Evolutionary conservation across 1,140 invertebrate species (phyloP), one percentile per base, ranked within the genome.

Genomic region (Odontomachus brunneus): DNA sequence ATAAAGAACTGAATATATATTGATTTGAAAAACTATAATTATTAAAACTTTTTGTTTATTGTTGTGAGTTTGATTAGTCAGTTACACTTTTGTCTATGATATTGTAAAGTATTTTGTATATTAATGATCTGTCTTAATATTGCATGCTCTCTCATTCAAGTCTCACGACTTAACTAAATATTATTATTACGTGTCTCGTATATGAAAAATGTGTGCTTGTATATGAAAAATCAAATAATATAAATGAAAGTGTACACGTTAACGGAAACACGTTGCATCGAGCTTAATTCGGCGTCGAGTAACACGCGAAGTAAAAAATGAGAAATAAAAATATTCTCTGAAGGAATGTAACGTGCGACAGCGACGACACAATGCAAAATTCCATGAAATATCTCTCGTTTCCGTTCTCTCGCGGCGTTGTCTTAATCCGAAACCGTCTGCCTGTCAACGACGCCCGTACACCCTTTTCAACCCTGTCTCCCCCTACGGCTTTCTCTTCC

Each of bases 381-480:
- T 60, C 44, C 57, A 15, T 62, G 55, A 60, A 82, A 82, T 73
- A 82, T 63, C 55, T 72, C 14, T 82, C 57, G 78, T 53, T 82
- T 63, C 69, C 78, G 69, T 51, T 62, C 44, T 38, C 38, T 4
- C 63, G 26, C 22, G 63, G 19, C 63, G 75, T 80, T 80, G 75
- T 80, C 75, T 80, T 80, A 80, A 80, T 80, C 75, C 38, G 33
- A 69, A 80, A 80, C 51, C 51, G 75, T 80, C 75, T 48, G 22
- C 33, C 75, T 80, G 75, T 80, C 69, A 67, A 57, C 48, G 38
- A 60, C 71, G 71, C 49, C 57, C 60, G 63, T 69, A 48, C 26
- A 53, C 69, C 12, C 55, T 49, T 81, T 84, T 71, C 76, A 69
- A 69, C 12, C 73, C 59, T 29, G 17, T 26, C 38, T 0, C 51